A percentile compares a stretch with the other conserved stretches of the same genome.
These are phyloP conservation scores for Castor canadensis DNA, from an alignment of 2,113 vertebrate species.

Conservation along the genomic window DNA sequence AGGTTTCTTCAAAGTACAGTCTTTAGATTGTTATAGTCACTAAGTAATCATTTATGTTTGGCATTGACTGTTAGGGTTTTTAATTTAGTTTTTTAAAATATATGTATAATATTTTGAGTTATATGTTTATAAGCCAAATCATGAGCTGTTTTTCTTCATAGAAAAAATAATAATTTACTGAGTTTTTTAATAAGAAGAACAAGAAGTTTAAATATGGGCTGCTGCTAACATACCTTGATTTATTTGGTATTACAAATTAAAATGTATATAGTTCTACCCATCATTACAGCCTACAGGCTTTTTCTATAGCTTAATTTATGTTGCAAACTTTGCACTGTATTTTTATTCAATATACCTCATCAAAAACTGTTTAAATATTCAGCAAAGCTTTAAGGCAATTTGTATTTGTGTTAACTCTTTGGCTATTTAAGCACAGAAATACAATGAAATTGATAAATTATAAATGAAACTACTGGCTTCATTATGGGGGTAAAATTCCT, in stretches of 20 bases:
- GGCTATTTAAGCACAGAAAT: constrained; percentile 41
- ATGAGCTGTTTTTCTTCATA: neutral
- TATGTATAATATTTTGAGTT: neutral
- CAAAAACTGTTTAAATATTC: constrained; percentile 63
- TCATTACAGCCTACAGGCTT: neutral
- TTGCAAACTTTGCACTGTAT: constrained; percentile 17
- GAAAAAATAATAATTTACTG: neutral
- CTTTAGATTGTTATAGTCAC: neutral
- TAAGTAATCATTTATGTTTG: neutral
- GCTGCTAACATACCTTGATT: neutral
- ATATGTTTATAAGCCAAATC: neutral
- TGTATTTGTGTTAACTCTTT: constrained; percentile 67
- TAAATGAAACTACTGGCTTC: constrained; percentile 48
- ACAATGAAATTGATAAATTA: constrained; percentile 55
- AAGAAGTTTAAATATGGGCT: constrained; percentile 15
- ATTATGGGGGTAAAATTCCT: neutral
- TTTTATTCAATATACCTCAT: constrained; percentile 62
- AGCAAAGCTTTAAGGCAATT: constrained; percentile 58
- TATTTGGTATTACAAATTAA: constrained; percentile 58
- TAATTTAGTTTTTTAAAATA: neutral
- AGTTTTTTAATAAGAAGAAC: neutral
- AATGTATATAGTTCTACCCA: neutral
- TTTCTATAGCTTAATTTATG: constrained; percentile 15
- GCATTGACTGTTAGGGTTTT: neutral
- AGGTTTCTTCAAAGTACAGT: neutral